These are phyloP conservation scores for fruit fly (Drosophila melanogaster) DNA, from an alignment of 1,140 invertebrate species.

Conservation along the genomic window DNA sequence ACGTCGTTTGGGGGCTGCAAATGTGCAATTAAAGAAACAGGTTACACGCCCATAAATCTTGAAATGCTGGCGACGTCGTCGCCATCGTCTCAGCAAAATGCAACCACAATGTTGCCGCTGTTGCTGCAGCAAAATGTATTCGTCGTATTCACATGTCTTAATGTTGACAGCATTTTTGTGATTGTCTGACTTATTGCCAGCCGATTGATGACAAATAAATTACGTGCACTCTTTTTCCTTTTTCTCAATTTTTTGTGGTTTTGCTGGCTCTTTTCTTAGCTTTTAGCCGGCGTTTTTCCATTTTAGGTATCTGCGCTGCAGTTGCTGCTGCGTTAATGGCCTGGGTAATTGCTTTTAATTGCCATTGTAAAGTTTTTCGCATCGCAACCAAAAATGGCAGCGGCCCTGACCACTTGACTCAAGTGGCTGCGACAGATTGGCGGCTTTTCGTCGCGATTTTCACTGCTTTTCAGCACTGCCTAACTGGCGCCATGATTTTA, in stretches of 20 bases:
- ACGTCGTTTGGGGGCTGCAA: constrained; percentile 78
- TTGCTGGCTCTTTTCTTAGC: constrained; percentile 50
- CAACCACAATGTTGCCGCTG: constrained; percentile 34
- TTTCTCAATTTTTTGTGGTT: background rate
- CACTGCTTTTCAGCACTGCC: background rate
- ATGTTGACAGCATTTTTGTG: constrained; percentile 84
- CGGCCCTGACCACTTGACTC: constrained; percentile 67
- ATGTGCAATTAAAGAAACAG: constrained; percentile 85
- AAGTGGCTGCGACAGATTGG: constrained; percentile 40
- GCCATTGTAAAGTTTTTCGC: constrained; percentile 80
- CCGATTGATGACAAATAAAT: constrained; percentile 84
- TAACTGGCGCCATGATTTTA: constrained; percentile 53
- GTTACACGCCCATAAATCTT: constrained; percentile 84
- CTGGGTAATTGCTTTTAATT: constrained; percentile 81
- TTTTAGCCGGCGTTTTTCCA: constrained; percentile 64
- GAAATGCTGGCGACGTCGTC: constrained; percentile 67
- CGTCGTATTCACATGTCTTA: constrained; percentile 82
- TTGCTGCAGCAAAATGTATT: constrained; percentile 59
- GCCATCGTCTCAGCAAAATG: constrained; percentile 42
- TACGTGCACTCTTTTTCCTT: constrained; percentile 67
- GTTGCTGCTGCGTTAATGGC: constrained; percentile 70
- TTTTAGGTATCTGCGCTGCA: constrained; percentile 62
- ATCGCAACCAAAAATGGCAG: constrained; percentile 74
- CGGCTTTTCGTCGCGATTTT: background rate
- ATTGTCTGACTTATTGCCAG: constrained; percentile 84